Conservation (phyloP, 2,888 invertebrate genomes). For the Mythimna vitellina region DNA sequence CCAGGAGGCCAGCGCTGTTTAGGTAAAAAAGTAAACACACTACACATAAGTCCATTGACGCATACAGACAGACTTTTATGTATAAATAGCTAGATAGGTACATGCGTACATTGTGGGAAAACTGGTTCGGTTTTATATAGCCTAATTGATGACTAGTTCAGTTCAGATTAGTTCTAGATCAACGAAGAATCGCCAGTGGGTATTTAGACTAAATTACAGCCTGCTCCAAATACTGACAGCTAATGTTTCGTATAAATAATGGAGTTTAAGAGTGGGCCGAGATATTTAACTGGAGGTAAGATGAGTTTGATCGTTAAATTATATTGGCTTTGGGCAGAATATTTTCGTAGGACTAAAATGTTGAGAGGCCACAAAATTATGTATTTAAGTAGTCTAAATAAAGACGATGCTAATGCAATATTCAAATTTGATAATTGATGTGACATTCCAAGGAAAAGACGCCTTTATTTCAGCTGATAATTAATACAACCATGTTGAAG, state of each 20-base stretch:
- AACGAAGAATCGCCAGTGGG: slow-evolving; percentile 45
- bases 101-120: slow-evolving; percentile 28
- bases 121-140: slow-evolving; percentile 43
- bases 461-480: not conserved
- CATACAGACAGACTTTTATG: slow-evolving; percentile 17
- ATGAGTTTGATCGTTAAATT: slow-evolving; percentile 31
- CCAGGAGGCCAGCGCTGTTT: slow-evolving; percentile 51
- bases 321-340: slow-evolving; percentile 22
- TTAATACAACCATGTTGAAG: not conserved
- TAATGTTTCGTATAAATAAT: slow-evolving; percentile 48
- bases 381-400: not conserved
- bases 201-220: slow-evolving; percentile 56
- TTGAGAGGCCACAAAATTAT: slow-evolving; percentile 15
- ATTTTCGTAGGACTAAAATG: not conserved
- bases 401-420: not conserved
- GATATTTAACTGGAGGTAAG: slow-evolving; percentile 39
- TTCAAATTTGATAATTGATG: not conserved
- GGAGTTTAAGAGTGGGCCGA: slow-evolving; percentile 33
- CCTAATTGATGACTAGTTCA: slow-evolving; percentile 18
- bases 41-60: slow-evolving; percentile 43
- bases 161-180: slow-evolving; percentile 45
- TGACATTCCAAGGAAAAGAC: not conserved
- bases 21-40: slow-evolving; percentile 61
- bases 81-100: slow-evolving; percentile 3
- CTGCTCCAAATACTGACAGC: slow-evolving; percentile 56